Percentiles rank a stretch among this genome's conserved stretches.
Conservation (phyloP, 2,888 invertebrate species). For the Pheosia gnoma region DNA sequence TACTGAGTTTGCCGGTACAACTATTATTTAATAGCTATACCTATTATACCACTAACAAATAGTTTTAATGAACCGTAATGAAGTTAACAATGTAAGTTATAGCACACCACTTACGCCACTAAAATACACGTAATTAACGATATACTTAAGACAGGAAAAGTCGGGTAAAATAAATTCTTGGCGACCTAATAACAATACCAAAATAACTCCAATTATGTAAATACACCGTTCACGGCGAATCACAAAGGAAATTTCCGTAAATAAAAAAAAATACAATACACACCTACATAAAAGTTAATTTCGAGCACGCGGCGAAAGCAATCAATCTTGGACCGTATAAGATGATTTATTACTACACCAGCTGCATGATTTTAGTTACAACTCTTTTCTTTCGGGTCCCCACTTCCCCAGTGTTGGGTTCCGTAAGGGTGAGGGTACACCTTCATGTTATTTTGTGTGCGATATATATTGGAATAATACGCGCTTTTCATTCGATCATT, state of each 20-base stretch:
- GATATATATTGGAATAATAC: background rate
- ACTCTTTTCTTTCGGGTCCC: slow-evolving; percentile 57
- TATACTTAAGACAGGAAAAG: no score
- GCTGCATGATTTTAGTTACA: slow-evolving; percentile 59
- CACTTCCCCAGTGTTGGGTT: slow-evolving; percentile 37
- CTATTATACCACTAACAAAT: no score
- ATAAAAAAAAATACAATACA: slow-evolving; percentile 32
- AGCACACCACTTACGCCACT: no score
- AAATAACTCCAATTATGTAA: slow-evolving; percentile 45
- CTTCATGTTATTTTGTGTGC: background rate
- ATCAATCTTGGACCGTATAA: slow-evolving; percentile 71
- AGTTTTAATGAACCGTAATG: no score
- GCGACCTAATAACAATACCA: slow-evolving; percentile 33
- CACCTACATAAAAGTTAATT: slow-evolving; percentile 57
- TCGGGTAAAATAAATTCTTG: background rate
- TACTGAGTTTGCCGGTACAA: no score
- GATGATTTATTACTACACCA: slow-evolving; percentile 70
- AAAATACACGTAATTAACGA: no score
- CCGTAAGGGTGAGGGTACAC: background rate
- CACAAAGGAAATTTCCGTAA: slow-evolving; percentile 31
- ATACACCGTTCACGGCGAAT: slow-evolving; percentile 30
- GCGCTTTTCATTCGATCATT: no score
- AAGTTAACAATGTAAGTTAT: no score
- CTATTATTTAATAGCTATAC: no score
- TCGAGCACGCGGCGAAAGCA: slow-evolving; percentile 49